Conservation (phyloP, 2,113 vertebrate genomes). For the Cygnus buccinator region DNA sequence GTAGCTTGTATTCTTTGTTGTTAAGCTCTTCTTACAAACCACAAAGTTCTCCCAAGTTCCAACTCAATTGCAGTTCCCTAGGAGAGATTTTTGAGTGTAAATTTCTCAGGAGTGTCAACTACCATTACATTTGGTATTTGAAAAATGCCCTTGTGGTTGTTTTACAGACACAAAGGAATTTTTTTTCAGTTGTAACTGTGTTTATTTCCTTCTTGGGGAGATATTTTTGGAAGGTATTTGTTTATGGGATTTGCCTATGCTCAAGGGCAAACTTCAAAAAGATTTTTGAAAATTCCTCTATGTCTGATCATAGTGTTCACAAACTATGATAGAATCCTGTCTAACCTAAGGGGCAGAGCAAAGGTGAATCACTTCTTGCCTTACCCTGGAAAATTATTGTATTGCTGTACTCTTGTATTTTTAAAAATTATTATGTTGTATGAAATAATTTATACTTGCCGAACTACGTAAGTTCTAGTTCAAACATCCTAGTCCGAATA, state of each 20-base stretch:
- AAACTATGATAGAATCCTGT: neutral
- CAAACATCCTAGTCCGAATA: neutral
- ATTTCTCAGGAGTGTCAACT: neutral
- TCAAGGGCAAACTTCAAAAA: neutral
- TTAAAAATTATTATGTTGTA: neutral
- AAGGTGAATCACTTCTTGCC: neutral
- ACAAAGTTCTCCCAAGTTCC: neutral
- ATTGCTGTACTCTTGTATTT: neutral
- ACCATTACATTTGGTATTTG: neutral
- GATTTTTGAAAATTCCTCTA: neutral
- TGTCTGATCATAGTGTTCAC: neutral
- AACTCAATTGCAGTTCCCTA: neutral
- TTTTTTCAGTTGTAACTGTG: neutral
- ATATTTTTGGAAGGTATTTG: neutral
- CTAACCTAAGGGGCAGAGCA: neutral
- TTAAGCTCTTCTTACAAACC: neutral
- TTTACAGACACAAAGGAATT: neutral
- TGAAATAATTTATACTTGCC: neutral
- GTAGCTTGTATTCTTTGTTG: neutral
- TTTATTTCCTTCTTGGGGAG: neutral
- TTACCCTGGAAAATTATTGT: neutral
- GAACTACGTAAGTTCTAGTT: neutral
- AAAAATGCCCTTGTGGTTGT: neutral
- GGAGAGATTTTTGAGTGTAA: neutral
- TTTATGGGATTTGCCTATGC: neutral